phyloP scores from a whole-genome alignment of 2,888 invertebrate genomes.

The Ormia ochracea region DNA sequence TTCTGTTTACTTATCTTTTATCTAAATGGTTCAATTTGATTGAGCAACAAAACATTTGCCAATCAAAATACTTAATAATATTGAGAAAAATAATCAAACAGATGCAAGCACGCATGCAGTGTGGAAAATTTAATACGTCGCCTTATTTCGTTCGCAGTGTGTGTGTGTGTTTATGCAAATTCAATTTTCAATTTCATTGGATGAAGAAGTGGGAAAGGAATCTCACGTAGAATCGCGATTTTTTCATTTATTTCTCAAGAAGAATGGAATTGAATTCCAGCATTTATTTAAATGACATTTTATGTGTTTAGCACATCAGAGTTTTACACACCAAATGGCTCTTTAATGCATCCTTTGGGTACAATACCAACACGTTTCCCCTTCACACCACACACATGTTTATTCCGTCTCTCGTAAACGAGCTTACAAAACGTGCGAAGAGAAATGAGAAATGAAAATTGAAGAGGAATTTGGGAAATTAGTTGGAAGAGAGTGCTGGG shows the following conservation, averaged over 20 bases:
- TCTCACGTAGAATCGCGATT: constrained; percentile 59
- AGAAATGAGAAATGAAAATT: too few relatives aligned
- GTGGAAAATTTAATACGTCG: constrained; percentile 30
- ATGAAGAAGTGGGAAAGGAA: constrained; percentile 16
- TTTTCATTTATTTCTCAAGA: constrained; percentile 1
- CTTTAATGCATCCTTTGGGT: constrained; percentile 56
- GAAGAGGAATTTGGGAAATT: too few relatives aligned
- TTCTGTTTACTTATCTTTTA: constrained; percentile 37
- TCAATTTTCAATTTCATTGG: constrained; percentile 58
- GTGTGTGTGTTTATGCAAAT: constrained; percentile 55
- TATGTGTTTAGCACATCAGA: constrained; percentile 33
- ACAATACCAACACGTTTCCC: constrained; percentile 9
- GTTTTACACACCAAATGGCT: constrained; percentile 35
- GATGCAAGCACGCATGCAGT: not conserved
- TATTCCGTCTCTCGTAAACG: too few relatives aligned
- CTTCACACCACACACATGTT: not conserved
- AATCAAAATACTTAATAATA: constrained; percentile 50
- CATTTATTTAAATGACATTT: constrained; percentile 57
- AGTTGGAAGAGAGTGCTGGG: too few relatives aligned
- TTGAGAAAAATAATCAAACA: not conserved
- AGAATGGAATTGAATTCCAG: constrained; percentile 10
- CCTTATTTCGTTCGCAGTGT: constrained; percentile 26
- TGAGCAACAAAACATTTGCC: constrained; percentile 58
- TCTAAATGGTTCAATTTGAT: constrained; percentile 59
- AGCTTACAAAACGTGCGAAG: not conserved